A percentile compares a stretch with the other conserved stretches of the same genome.
phyloP scores from a whole-genome alignment of 2,797 vertebrate genomes.

The Acridotheres tristis region DNA sequence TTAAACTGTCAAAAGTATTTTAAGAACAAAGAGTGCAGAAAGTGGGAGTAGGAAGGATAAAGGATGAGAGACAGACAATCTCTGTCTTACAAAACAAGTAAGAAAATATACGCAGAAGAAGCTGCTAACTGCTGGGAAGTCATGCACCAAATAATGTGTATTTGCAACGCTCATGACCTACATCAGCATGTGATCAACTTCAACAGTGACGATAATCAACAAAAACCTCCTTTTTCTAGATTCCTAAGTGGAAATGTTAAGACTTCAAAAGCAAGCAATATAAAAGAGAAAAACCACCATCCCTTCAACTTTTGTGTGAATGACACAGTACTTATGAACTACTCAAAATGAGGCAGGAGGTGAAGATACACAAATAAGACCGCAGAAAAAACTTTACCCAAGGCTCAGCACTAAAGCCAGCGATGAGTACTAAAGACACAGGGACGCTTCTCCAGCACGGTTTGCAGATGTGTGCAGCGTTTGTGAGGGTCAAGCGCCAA shows the following conservation, averaged over 20 bases:
- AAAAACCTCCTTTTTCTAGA: background rate
- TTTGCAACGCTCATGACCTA: background rate
- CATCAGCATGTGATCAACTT: background rate
- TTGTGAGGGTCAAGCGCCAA: background rate
- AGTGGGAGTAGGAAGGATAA: background rate
- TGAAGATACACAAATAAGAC: background rate
- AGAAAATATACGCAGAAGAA: background rate
- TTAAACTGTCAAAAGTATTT: background rate
- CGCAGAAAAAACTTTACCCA: background rate
- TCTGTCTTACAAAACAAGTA: background rate
- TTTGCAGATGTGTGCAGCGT: accelerated
- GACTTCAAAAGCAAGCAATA: background rate
- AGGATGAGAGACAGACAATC: background rate
- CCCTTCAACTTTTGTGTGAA: background rate
- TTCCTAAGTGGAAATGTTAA: background rate
- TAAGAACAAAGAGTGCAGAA: background rate
- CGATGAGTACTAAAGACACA: accelerated
- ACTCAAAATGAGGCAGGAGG: background rate
- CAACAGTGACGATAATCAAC: accelerated
- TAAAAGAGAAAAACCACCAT: accelerated
- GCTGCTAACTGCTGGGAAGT: background rate
- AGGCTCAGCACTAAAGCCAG: background rate
- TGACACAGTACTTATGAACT: accelerated
- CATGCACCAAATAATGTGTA: background rate
- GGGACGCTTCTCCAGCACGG: accelerated